Evolutionary conservation across 2,888 invertebrate genomes (phyloP).

Genomic region (Plebejus argus): DNA sequence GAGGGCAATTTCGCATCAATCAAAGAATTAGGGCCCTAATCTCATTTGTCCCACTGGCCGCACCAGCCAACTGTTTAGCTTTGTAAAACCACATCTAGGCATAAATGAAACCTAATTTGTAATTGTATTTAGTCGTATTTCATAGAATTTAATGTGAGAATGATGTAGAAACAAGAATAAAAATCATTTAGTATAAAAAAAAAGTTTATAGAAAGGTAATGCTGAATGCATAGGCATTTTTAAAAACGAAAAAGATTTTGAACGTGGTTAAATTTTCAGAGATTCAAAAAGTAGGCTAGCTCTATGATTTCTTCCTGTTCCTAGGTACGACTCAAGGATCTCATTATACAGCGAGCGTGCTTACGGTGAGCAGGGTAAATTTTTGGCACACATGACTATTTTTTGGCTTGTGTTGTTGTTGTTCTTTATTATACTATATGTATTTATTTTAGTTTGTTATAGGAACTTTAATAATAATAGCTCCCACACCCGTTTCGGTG

Average conservation of each 20-base stretch:
- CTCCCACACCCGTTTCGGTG: no score
- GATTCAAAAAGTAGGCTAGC: neutral
- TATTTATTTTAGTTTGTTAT: no score
- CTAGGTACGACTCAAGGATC: neutral
- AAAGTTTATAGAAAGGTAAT: no score
- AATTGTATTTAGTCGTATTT: neutral
- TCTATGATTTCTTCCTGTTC: neutral
- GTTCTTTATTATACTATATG: no score
- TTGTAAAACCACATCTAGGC: neutral
- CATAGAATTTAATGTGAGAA: neutral
- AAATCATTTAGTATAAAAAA: neutral
- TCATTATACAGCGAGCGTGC: neutral
- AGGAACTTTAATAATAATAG: no score
- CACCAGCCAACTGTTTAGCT: constrained; percentile 42
- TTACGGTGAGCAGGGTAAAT: neutral
- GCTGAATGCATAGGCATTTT: no score
- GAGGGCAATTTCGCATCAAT: constrained; percentile 62
- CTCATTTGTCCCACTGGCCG: constrained; percentile 58
- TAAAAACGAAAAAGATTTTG: neutral
- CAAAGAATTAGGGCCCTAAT: constrained; percentile 68
- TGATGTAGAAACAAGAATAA: neutral
- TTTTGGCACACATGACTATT: neutral
- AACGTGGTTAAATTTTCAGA: neutral
- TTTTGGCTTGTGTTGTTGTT: no score
- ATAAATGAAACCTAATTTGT: neutral